Evolutionary conservation across 2,113 vertebrate species (phyloP).

Genomic region (Mirounga angustirostris): DNA sequence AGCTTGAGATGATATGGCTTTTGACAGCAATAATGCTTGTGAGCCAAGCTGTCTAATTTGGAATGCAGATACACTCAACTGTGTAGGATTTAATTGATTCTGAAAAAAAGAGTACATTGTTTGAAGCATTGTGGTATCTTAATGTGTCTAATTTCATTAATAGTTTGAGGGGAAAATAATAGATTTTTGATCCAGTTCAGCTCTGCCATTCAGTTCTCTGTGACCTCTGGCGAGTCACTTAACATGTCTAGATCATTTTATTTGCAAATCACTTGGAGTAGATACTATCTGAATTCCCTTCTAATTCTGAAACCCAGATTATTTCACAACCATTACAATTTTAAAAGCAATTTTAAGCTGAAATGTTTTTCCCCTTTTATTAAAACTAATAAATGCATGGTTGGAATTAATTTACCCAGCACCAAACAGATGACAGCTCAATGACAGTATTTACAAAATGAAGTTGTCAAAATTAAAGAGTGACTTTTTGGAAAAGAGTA

Average conservation of each 20-base stretch:
- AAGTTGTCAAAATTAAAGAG: conserved; percentile 78
- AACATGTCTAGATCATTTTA: conserved; percentile 50
- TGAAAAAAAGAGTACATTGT: conserved; percentile 58
- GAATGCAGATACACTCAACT: conserved; percentile 58
- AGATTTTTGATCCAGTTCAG: neutral
- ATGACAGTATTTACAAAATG: conserved; percentile 63
- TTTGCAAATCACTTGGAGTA: conserved; percentile 47
- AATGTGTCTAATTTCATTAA: conserved; percentile 75
- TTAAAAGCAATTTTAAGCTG: conserved; percentile 54
- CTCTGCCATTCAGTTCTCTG: neutral
- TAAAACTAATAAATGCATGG: conserved; percentile 60
- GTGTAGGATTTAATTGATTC: conserved; percentile 72
- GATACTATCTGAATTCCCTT: neutral
- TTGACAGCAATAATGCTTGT: conserved; percentile 62
- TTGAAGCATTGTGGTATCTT: conserved; percentile 62
- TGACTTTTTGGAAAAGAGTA: conserved; percentile 57
- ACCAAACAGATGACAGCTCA: conserved; percentile 52
- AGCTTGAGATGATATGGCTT: conserved; percentile 65
- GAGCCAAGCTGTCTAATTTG: conserved; percentile 72
- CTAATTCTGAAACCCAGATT: conserved; percentile 25
- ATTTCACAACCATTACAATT: conserved; percentile 27
- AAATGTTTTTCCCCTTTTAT: neutral
- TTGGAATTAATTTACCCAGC: conserved; percentile 67
- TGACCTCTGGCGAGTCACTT: conserved; percentile 28
- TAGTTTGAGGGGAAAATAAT: neutral